Conservation (phyloP, 2,888 invertebrate species). For the Heliconius sara region DNA sequence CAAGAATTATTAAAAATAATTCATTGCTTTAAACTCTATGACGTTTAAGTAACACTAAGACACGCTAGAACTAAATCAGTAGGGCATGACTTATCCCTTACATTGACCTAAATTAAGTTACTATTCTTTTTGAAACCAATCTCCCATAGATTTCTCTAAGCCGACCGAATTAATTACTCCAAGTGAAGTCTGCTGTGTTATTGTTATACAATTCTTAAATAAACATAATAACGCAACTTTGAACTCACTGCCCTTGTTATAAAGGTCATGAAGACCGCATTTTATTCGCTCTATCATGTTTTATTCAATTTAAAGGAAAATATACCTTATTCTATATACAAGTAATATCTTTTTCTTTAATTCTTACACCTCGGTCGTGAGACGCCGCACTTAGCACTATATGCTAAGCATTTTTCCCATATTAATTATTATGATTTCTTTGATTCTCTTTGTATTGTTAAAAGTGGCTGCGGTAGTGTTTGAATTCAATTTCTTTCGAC, state of each 20-base stretch:
- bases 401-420: slow-evolving; percentile 45
- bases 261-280: slow-evolving; percentile 21
- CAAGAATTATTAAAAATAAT: too few relatives aligned
- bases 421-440: slow-evolving; percentile 46
- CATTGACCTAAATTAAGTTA: slow-evolving; percentile 26
- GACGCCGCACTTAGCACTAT: slow-evolving; percentile 35
- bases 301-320: background rate
- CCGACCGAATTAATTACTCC: slow-evolving; percentile 42
- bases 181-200: slow-evolving; percentile 39
- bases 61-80: background rate
- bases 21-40: too few relatives aligned
- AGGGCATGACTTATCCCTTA: background rate
- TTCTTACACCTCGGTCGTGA: slow-evolving; percentile 34
- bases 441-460: slow-evolving; percentile 40
- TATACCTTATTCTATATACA: background rate
- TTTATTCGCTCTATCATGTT: background rate
- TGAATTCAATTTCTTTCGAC: background rate
- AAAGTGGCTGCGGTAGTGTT: slow-evolving; percentile 38
- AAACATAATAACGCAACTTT: slow-evolving; percentile 21
- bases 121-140: slow-evolving; percentile 26
- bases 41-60: background rate
- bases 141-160: slow-evolving; percentile 48
- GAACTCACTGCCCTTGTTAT: slow-evolving; percentile 2
- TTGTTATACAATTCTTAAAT: slow-evolving; percentile 18
- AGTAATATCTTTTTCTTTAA: slow-evolving; percentile 11